phyloP scores from a whole-genome alignment of 2,888 invertebrate species.

The Augochlorella aurata region DNA sequence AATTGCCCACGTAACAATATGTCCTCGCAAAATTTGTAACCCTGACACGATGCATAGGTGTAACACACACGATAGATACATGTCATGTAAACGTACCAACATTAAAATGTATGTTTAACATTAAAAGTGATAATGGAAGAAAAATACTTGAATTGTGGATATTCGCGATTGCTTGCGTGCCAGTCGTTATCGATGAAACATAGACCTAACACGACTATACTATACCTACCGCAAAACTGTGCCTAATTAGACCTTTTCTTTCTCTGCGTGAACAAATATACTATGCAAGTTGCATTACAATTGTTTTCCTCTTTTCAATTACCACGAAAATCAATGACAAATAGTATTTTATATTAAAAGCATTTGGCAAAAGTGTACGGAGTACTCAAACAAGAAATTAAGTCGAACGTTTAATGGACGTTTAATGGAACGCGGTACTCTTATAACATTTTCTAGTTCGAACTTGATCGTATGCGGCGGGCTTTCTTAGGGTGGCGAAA shows the following conservation, averaged over 20 bases:
- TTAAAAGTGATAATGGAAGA: neutral
- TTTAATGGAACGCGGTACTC: neutral
- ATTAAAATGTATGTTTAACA: neutral
- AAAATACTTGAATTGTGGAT: neutral
- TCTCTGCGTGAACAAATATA: neutral
- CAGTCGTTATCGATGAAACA: neutral
- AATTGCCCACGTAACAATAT: neutral
- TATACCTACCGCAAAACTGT: neutral
- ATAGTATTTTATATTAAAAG: neutral
- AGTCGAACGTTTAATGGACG: neutral
- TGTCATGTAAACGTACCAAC: neutral
- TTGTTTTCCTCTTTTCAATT: neutral
- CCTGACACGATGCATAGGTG: neutral
- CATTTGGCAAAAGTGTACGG: neutral
- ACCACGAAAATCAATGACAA: neutral
- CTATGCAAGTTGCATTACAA: neutral
- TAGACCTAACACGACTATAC: neutral
- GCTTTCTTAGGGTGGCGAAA: constrained; percentile 52
- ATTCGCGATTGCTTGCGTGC: no score
- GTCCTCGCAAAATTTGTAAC: neutral
- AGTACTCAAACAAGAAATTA: neutral
- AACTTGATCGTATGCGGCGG: constrained; percentile 23
- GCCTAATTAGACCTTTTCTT: neutral
- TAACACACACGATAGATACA: neutral
- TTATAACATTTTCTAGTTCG: constrained; percentile 27